Evolutionary conservation across 2,113 vertebrate species (phyloP).

Genomic region (Zosterops pallidus): DNA sequence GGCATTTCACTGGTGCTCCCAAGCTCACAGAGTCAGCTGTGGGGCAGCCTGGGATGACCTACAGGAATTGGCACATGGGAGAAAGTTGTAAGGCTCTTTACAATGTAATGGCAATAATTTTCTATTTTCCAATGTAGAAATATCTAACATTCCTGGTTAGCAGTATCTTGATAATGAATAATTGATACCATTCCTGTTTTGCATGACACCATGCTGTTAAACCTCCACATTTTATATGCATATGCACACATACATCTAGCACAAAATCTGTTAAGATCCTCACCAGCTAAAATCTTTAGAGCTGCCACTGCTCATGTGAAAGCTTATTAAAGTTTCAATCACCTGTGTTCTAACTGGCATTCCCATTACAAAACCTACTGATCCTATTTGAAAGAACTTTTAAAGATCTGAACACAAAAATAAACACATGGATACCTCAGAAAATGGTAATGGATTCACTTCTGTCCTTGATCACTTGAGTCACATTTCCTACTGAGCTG

Average conservation of each 20-base stretch:
- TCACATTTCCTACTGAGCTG: constrained; percentile 19
- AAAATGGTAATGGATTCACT: constrained; percentile 19
- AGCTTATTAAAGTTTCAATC: background rate
- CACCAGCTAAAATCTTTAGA: background rate
- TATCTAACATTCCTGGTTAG: background rate
- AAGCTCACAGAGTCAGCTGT: background rate
- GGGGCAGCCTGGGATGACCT: background rate
- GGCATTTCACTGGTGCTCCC: background rate
- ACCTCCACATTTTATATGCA: background rate
- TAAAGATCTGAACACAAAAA: constrained; percentile 9
- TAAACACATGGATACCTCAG: background rate
- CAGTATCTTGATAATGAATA: background rate
- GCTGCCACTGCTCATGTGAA: background rate
- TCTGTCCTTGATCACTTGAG: background rate
- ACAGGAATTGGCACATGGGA: background rate
- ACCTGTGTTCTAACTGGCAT: background rate
- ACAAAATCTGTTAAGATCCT: background rate
- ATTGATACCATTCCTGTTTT: background rate
- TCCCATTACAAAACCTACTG: constrained; percentile 7
- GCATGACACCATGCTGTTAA: background rate
- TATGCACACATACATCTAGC: background rate
- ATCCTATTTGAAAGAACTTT: constrained; percentile 15
- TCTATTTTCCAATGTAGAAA: background rate
- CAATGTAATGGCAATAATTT: background rate
- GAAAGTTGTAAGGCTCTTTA: background rate